A percentile compares a stretch with the other conserved stretches of the same genome.
Evolutionary conservation across 2,113 vertebrate genomes (phyloP).

Genomic region (Heterocephalus glaber): DNA sequence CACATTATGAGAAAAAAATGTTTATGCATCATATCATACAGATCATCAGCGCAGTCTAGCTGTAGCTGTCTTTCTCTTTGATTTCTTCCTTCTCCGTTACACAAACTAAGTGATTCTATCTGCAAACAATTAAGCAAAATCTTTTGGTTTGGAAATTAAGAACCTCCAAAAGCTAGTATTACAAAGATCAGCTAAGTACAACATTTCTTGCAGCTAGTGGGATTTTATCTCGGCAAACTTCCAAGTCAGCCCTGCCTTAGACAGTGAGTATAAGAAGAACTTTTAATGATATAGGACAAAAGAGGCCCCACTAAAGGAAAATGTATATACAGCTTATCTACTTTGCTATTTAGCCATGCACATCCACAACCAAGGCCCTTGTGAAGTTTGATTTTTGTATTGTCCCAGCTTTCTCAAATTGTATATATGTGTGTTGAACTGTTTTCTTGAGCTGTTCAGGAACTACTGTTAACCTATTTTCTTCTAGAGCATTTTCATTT

Average conservation of each 20-base stretch:
- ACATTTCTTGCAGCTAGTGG: slow-evolving; percentile 11
- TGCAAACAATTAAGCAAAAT: slow-evolving; percentile 46
- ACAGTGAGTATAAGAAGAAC: neutral
- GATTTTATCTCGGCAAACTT: slow-evolving; percentile 50
- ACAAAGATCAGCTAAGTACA: slow-evolving; percentile 42
- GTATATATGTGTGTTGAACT: neutral
- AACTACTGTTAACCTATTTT: neutral
- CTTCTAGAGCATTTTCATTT: neutral
- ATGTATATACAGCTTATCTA: neutral
- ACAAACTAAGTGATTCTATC: slow-evolving; percentile 20
- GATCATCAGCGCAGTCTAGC: neutral
- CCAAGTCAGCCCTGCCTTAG: slow-evolving; percentile 15
- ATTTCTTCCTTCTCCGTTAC: slow-evolving; percentile 40
- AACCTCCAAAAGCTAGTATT: slow-evolving; percentile 47
- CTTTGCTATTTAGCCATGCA: neutral
- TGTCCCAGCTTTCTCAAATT: slow-evolving; percentile 8
- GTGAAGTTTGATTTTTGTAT: neutral
- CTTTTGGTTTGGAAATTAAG: slow-evolving; percentile 49
- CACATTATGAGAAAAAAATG: slow-evolving; percentile 3
- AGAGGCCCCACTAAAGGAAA: neutral
- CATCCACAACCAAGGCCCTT: neutral
- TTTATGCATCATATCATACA: neutral
- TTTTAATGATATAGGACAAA: neutral
- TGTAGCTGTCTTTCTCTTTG: slow-evolving; percentile 16
- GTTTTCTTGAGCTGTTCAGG: neutral